Evolutionary conservation across 1,140 invertebrate species (phyloP), one percentile per base, ranked within the genome.

Genomic region (Aphaenogaster rudis): DNA sequence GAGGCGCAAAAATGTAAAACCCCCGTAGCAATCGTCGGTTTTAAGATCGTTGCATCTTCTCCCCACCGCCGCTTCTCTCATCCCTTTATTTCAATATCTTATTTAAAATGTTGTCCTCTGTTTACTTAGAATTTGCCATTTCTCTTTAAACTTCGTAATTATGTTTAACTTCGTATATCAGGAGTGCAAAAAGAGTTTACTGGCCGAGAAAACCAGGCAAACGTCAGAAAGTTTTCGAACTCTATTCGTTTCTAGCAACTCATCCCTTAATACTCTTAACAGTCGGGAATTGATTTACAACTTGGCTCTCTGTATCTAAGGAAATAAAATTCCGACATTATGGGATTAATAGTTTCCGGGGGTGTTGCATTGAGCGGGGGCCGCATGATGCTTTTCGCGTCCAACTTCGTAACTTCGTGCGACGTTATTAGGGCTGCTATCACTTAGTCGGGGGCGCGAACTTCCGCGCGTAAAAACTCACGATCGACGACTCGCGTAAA

Each of bases 401-500:
- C 61, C n/a, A 61, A 84, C 54, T 61, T 76, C 13, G 42, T 28
- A 48, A 57, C 52, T 59, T 28, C 11, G 52, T 42, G n/a, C 42
- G 69, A 61, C 54, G 42, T 74, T 84, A 84, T 84, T 84, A 74
- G 54, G 69, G 42, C 54, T 61, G 69, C 80, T 84, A 84, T 84
- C 80, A 76, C 80, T 84, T 76, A 76, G 54, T 48, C 67, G 67
- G 57, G 54, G 57, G 54, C 69, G 80, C 54, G 71, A 84, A 84
- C 80, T 84, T 76, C 54, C 42, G 57, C 69, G 42, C n/a, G 69
- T 84, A 76, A 76, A 84, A 84, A 84, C 69, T 84, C 42, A 54
- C 69, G 28, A 84, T 84, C 78, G 64, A 71, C 64, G 63, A 81
- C 64, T 81, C 64, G 78, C 48, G 78, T 13, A 69, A 71, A 81